Conservation (phyloP, 2,888 invertebrate species). For the Tetrapedia diversipes region DNA sequence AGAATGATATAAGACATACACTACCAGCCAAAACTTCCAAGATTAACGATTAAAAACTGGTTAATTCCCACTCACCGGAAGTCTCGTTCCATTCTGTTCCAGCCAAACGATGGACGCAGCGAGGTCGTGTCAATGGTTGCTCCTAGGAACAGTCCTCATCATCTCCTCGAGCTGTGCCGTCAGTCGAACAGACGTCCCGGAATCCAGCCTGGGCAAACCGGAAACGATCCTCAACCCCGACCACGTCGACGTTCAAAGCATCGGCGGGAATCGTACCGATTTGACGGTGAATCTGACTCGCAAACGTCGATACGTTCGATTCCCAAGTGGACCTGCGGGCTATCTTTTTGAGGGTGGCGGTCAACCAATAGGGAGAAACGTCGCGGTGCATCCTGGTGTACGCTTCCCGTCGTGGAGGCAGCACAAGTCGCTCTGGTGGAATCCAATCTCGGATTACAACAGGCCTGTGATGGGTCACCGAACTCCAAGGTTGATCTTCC, state of each 20-base stretch:
- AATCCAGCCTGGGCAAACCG: conserved; percentile 10
- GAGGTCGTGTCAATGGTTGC: conserved; percentile 75
- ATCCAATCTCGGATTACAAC: conserved; percentile 65
- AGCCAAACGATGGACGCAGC: conserved; percentile 77
- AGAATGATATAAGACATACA: too few relatives aligned
- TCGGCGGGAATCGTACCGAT: conserved; percentile 49
- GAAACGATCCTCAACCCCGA: conserved; percentile 21
- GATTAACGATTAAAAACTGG: too few relatives aligned
- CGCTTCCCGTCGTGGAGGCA: conserved; percentile 79
- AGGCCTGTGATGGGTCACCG: conserved; percentile 81
- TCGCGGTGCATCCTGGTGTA: conserved; percentile 53
- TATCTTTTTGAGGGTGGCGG: conserved; percentile 71
- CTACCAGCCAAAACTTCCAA: too few relatives aligned
- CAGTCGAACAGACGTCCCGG: conserved; percentile 35
- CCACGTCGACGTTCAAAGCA: conserved; percentile 10
- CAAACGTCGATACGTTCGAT: conserved; percentile 75
- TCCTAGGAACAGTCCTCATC: conserved; percentile 73
- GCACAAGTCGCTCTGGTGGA: conserved; percentile 79
- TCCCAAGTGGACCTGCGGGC: conserved; percentile 71
- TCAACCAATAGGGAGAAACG: conserved; percentile 63
- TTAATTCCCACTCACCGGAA: neutral
- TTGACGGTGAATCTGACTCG: conserved; percentile 26
- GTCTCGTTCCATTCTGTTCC: neutral
- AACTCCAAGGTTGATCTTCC: conserved; percentile 79
- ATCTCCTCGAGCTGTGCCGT: conserved; percentile 61